phyloP scores from a whole-genome alignment of 2,113 vertebrate genomes.

The Bubalus kerabau region DNA sequence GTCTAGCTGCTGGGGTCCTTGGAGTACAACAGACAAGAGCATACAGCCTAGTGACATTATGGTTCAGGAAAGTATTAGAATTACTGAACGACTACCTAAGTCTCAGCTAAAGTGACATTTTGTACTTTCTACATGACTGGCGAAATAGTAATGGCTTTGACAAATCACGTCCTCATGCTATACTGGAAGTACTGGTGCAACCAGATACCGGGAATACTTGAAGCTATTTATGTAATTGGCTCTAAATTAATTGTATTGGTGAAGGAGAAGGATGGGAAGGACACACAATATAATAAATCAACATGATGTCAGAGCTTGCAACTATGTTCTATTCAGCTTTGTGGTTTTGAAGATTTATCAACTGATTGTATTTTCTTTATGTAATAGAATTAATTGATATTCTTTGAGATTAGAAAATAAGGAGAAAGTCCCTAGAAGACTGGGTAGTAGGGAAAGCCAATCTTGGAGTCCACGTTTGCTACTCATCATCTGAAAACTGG shows the following conservation, averaged over 20 bases:
- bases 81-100: neutral
- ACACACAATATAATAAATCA: neutral
- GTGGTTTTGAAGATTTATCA: neutral
- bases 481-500: neutral
- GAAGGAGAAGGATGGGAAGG: neutral
- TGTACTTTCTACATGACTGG: neutral
- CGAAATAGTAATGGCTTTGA: neutral
- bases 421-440: neutral
- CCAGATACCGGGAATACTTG: neutral
- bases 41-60: neutral
- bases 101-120: neutral
- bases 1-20: neutral
- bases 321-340: neutral
- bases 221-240: neutral
- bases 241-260: conserved; percentile 5
- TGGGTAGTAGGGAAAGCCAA: neutral
- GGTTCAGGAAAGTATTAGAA: neutral
- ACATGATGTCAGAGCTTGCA: neutral
- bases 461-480: neutral
- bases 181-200: neutral
- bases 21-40: neutral
- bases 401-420: neutral
- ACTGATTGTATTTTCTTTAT: neutral
- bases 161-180: neutral
- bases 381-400: neutral